Evolutionary conservation across 2,888 invertebrate species (phyloP).

Genomic region (Mimumesa dahlbomi): DNA sequence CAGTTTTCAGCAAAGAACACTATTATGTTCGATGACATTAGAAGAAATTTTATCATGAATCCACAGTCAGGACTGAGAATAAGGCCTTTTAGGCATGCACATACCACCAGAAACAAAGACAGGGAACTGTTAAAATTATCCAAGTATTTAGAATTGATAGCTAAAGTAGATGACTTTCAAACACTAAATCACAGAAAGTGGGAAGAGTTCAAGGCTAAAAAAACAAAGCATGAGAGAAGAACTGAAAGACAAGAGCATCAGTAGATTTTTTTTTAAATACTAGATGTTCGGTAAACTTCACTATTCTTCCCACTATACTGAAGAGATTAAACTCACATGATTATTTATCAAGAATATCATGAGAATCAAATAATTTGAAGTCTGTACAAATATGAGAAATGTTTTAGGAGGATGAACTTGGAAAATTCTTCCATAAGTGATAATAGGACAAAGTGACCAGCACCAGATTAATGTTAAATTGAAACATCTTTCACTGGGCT

Average conservation of each 20-base stretch:
- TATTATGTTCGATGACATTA: slow-evolving; percentile 98
- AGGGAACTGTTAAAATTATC: slow-evolving; percentile 90
- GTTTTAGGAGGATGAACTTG: slow-evolving; percentile 15
- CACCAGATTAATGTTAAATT: slow-evolving; percentile 18
- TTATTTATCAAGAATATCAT: slow-evolving; percentile 5
- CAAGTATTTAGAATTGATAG: slow-evolving; percentile 91
- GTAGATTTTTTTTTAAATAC: slow-evolving; percentile 17
- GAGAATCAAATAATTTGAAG: slow-evolving; percentile 4
- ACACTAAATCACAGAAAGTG: slow-evolving; percentile 94
- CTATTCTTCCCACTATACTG: slow-evolving; percentile 25
- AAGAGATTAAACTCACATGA: not conserved
- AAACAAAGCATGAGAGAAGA: slow-evolving; percentile 48
- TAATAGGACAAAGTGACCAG: slow-evolving; percentile 14
- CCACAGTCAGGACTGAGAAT: slow-evolving; percentile 96
- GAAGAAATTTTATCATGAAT: slow-evolving; percentile 98
- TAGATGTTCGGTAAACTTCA: slow-evolving; percentile 41
- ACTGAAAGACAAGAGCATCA: slow-evolving; percentile 36
- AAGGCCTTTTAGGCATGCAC: slow-evolving; percentile 94
- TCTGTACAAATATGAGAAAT: slow-evolving; percentile 19
- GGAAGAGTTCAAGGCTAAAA: slow-evolving; percentile 88
- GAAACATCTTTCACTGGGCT: slow-evolving; percentile 26
- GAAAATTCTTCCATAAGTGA: slow-evolving; percentile 34
- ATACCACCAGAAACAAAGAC: slow-evolving; percentile 91
- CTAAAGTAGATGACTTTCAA: slow-evolving; percentile 90
- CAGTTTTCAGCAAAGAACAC: slow-evolving; percentile 95